phyloP scores from a whole-genome alignment of 53 echinoderm and acorn worm species.

The Stichopus horrens region DNA sequence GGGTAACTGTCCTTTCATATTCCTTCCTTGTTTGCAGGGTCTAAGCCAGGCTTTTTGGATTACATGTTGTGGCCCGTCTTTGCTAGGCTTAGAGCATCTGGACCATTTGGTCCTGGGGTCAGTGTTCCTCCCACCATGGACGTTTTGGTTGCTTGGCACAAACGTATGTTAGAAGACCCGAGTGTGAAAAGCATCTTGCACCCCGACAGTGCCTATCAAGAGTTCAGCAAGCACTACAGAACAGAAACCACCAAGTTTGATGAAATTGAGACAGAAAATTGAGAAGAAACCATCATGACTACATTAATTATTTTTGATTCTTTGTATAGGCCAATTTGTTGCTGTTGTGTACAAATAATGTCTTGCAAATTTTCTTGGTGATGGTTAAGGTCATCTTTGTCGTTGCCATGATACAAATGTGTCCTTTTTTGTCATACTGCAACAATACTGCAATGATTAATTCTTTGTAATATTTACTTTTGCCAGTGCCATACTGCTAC shows the following conservation, averaged over 20 bases:
- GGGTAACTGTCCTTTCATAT: background rate
- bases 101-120: slow-evolving; percentile 22
- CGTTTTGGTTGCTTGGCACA: slow-evolving; percentile 31
- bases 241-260: slow-evolving; percentile 51
- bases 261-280: slow-evolving; percentile 53
- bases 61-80: slow-evolving; percentile 62
- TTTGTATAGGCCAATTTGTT: no score
- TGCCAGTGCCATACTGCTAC: no score
- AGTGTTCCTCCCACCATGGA: slow-evolving; percentile 35
- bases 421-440: no score
- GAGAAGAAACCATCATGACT: background rate
- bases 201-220: slow-evolving; percentile 54
- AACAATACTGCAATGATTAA: no score
- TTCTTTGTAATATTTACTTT: no score
- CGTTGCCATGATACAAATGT: no score
- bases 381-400: no score
- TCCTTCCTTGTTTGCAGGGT: slow-evolving; percentile 34
- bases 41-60: slow-evolving; percentile 61
- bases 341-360: no score
- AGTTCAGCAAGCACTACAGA: slow-evolving; percentile 58
- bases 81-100: slow-evolving; percentile 35
- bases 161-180: slow-evolving; percentile 45
- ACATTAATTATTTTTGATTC: no score
- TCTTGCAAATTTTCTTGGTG: no score
- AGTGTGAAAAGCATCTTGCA: slow-evolving; percentile 43